Percentiles rank a stretch among this genome's conserved stretches.
phyloP scores from a whole-genome alignment of 2,113 vertebrate species.

The Polyodon spathula region DNA sequence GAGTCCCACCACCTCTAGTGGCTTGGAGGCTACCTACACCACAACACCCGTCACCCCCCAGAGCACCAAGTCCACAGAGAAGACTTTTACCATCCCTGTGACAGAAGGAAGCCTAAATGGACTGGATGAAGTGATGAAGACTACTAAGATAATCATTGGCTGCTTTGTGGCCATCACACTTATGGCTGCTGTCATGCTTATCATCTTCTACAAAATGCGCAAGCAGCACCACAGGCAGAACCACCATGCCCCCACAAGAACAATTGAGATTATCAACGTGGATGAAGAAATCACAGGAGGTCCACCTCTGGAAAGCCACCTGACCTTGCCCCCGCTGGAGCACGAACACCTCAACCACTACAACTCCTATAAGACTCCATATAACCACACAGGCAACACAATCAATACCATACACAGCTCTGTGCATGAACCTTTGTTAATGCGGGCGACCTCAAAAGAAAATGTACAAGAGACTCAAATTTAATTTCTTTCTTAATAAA shows the following conservation, averaged over 20 bases:
- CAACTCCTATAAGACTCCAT: conserved; percentile 92
- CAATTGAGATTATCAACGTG: conserved; percentile 96
- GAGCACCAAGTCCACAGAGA: conserved; percentile 86
- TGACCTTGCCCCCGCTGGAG: conserved; percentile 90
- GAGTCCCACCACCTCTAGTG: conserved; percentile 77
- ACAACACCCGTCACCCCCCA: conserved; percentile 74
- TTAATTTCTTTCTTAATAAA: conserved; percentile 73
- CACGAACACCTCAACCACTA: conserved; percentile 98
- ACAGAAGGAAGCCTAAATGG: conserved; percentile 83
- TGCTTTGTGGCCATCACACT: conserved; percentile 98
- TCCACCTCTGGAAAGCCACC: conserved; percentile 85
- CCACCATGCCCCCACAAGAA: conserved; percentile 86
- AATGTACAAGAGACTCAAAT: conserved; percentile 99
- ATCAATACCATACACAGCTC: conserved; percentile 99
- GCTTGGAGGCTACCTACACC: conserved; percentile 81
- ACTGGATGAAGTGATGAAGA: conserved; percentile 98
- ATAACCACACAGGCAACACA: conserved; percentile 93
- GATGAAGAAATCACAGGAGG: conserved; percentile 93
- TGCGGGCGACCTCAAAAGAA: conserved; percentile 98
- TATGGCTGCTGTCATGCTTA: conserved; percentile 97
- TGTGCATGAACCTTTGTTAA: conserved; percentile 99
- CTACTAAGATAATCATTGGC: conserved; percentile 98
- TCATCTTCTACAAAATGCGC: conserved; percentile 99
- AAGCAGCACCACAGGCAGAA: conserved; percentile 97
- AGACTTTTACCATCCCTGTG: conserved; percentile 82